Evolutionary conservation across 1,140 invertebrate species (phyloP).

Genomic region (Glossosoma conforme): DNA sequence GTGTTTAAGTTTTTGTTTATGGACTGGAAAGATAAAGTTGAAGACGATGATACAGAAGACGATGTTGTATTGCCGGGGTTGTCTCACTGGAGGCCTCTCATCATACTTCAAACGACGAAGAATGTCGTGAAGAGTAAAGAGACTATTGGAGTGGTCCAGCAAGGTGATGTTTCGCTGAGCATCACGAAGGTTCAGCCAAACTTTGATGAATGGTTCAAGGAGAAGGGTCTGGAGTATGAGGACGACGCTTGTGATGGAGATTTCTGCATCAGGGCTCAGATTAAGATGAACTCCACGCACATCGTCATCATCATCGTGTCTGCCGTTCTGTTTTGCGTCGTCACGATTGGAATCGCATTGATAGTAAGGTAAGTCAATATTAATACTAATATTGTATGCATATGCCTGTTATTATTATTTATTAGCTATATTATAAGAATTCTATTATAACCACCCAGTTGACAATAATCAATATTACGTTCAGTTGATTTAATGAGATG

Average conservation of each 20-base stretch:
- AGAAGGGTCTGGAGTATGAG: conserved; percentile 22
- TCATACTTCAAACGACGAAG: conserved; percentile 22
- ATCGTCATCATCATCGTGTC: conserved; percentile 27
- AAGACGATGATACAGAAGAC: conserved; percentile 4
- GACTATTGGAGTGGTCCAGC: conserved; percentile 6
- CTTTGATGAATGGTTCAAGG: conserved; percentile 27
- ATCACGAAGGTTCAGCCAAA: conserved; percentile 27
- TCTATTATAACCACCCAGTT: too few relatives aligned
- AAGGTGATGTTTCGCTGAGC: conserved; percentile 14
- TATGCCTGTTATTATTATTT: too few relatives aligned
- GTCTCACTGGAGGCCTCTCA: conserved; percentile 25
- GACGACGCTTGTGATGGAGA: conserved; percentile 28
- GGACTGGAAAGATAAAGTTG: conserved; percentile 19
- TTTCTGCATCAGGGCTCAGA: conserved; percentile 29
- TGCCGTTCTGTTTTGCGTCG: conserved; percentile 22
- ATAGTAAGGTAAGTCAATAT: conserved; percentile 29
- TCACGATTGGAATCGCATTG: conserved; percentile 18
- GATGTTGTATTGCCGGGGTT: not conserved
- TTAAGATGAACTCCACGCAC: conserved; percentile 29
- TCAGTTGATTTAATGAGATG: too few relatives aligned
- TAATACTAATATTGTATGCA: too few relatives aligned
- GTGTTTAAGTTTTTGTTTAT: conserved; percentile 30
- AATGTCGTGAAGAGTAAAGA: conserved; percentile 4
- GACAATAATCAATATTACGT: too few relatives aligned
- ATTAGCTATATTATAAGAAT: too few relatives aligned